Conservation (phyloP, 2,113 vertebrate genomes). For the Neopipo cinnamomea region DNA sequence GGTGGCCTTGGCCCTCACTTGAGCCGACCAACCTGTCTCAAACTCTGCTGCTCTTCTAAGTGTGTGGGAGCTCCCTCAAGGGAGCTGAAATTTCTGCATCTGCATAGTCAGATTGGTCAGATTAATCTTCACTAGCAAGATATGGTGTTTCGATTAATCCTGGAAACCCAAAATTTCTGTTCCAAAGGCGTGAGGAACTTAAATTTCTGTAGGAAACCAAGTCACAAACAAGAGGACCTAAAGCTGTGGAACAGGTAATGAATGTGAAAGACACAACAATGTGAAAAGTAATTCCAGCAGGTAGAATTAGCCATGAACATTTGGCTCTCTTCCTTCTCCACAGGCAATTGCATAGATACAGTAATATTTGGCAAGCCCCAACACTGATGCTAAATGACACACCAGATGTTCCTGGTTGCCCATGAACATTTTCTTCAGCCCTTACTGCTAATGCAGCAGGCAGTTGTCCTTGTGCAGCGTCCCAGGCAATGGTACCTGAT, state of each 20-base stretch:
- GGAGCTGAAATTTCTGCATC: not conserved
- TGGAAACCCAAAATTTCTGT: not conserved
- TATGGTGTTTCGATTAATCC: not conserved
- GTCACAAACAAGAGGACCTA: not conserved
- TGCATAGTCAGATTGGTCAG: not conserved
- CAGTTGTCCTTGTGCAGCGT: not conserved
- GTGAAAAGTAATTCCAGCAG: not conserved
- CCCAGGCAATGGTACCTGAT: not conserved
- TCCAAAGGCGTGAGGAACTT: not conserved
- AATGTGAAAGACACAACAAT: not conserved
- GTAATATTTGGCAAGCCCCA: not conserved
- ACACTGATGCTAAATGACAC: not conserved
- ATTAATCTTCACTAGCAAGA: not conserved
- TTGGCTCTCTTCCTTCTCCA: not conserved
- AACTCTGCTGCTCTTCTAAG: not conserved
- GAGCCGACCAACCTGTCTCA: not conserved
- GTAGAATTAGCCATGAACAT: slow-evolving; percentile 8
- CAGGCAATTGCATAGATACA: not conserved
- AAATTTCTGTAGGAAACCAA: not conserved
- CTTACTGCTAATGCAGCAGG: not conserved
- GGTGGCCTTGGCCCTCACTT: not conserved
- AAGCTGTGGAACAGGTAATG: not conserved
- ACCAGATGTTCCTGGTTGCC: slow-evolving; percentile 10
- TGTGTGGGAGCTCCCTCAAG: rapidly evolving
- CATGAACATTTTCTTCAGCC: not conserved